These are phyloP conservation scores for Dysidea cf. avara DNA, from an alignment of 37 sponge, comb jelly and placozoan species.

Conservation along the genomic window DNA sequence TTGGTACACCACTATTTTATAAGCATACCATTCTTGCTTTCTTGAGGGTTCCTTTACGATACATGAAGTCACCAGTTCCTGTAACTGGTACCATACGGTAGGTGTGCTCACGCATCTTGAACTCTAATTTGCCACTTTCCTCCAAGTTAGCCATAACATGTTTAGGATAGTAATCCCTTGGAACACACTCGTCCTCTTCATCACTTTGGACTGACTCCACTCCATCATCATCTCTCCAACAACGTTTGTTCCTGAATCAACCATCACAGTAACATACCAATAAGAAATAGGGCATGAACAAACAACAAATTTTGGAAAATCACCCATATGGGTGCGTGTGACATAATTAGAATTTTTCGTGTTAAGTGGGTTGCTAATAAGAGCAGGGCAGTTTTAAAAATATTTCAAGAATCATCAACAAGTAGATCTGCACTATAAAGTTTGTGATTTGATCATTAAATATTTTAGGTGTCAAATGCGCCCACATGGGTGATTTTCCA, in stretches of 20 bases:
- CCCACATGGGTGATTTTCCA: too few species aligned
- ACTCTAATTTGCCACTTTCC: slow-evolving; percentile 69
- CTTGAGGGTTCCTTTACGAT: slow-evolving; percentile 44
- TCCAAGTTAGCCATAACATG: slow-evolving; percentile 36
- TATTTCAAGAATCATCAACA: too few species aligned
- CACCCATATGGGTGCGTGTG: too few species aligned
- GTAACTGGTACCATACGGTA: slow-evolving; percentile 78
- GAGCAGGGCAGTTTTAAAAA: too few species aligned
- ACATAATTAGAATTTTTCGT: too few species aligned
- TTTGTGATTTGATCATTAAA: too few species aligned
- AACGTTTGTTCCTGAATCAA: background rate
- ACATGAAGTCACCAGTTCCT: slow-evolving; percentile 79
- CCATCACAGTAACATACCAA: too few species aligned
- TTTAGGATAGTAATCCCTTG: background rate
- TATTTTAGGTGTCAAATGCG: too few species aligned
- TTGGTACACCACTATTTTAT: too few species aligned
- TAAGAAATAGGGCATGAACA: background rate
- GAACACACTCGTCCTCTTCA: slow-evolving; percentile 33
- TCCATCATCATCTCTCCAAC: background rate
- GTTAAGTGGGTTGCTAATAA: too few species aligned
- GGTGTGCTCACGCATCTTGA: slow-evolving; percentile 73
- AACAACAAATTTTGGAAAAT: too few species aligned
- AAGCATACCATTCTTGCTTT: slow-evolving; percentile 55
- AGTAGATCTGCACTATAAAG: too few species aligned
- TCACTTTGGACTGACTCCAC: background rate